Percentiles rank a stretch among this genome's conserved stretches.
phyloP scores from a whole-genome alignment of 2,888 invertebrate species.

The Adelognathus sp. region DNA sequence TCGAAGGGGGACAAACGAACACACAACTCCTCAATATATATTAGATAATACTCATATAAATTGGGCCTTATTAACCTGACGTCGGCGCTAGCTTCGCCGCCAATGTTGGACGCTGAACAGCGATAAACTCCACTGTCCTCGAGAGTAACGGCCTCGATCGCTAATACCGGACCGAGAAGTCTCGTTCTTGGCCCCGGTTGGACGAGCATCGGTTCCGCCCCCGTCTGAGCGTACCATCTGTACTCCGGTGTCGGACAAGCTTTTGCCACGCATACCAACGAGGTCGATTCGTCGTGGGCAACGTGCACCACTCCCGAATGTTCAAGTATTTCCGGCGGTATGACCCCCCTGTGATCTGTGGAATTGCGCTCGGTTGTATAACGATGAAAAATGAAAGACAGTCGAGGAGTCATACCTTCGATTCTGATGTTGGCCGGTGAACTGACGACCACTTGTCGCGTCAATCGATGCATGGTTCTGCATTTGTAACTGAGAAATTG shows the following conservation, averaged over 20 bases:
- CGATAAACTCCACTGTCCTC: constrained; percentile 88
- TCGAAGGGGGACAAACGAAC: too few species aligned
- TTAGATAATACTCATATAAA: neutral
- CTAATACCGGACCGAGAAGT: constrained; percentile 86
- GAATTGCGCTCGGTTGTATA: neutral
- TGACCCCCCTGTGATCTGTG: constrained; percentile 88
- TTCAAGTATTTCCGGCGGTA: constrained; percentile 88
- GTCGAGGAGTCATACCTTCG: constrained; percentile 83
- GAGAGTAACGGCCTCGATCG: constrained; percentile 87
- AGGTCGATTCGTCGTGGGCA: constrained; percentile 88
- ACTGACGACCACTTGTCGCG: constrained; percentile 87
- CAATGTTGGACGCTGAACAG: constrained; percentile 87
- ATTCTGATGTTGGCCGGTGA: constrained; percentile 87
- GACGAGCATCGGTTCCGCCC: constrained; percentile 85
- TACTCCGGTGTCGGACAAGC: constrained; percentile 91
- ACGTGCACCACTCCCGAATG: constrained; percentile 87
- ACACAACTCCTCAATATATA: neutral
- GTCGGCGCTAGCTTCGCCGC: constrained; percentile 88
- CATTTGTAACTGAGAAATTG: constrained; percentile 88
- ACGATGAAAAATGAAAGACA: neutral
- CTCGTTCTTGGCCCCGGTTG: constrained; percentile 86
- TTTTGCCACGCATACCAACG: constrained; percentile 90
- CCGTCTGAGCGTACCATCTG: constrained; percentile 88
- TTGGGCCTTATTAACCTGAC: constrained; percentile 80
- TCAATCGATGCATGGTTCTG: constrained; percentile 88